Evolutionary conservation across 2,888 invertebrate species (phyloP), one percentile per base, ranked within the genome.

Genomic region (Lithosia quadra): DNA sequence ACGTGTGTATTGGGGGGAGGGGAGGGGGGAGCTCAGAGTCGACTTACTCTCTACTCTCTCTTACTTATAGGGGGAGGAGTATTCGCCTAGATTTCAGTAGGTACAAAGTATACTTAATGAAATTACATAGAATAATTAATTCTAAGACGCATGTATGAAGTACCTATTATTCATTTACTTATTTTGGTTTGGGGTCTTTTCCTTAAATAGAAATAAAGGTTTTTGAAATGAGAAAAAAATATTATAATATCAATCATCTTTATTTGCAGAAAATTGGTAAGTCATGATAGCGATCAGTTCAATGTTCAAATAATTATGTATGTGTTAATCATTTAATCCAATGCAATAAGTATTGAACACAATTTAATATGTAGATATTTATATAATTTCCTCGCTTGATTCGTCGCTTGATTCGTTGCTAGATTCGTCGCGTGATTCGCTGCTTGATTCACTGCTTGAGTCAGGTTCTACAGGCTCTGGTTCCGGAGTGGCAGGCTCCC

Each of bases 401-500:
- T 43, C 43, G 3, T 18, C 7, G 43, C 28, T 28, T 28, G 28
- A 28, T 28, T 43, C 43, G 18, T 43, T 18, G 43, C 43, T 43
- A 18, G 43, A 5, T 43, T 18, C 43, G 1, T 18, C 7, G 43
- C 43, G 15, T 18, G 43, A 39, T 39, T 39, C 39, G 39, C 15
- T 15, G 43, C 18, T 43, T 18, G 43, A 43, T 18, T 49, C 49
- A 9, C 18, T 18, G n/a, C 49, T 49, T 49, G 49, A 49, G 18
- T 22, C 10, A 56, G 55, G 21, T 4, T 49, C 49, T 18, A 4
- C n/a, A 21, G 55, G 3, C 7, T 28, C 10, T 34, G 33, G 33
- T 11, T 58, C 58, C 9, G 33, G 1, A 56, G 13, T 56, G 10
- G 22, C 13, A 13, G 11, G 24, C 24, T 13, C 22, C 83, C 83